A percentile compares a stretch with the other conserved stretches of the same genome.
Conservation (phyloP, 2,888 invertebrate species). For the Acleris holmiana region DNA sequence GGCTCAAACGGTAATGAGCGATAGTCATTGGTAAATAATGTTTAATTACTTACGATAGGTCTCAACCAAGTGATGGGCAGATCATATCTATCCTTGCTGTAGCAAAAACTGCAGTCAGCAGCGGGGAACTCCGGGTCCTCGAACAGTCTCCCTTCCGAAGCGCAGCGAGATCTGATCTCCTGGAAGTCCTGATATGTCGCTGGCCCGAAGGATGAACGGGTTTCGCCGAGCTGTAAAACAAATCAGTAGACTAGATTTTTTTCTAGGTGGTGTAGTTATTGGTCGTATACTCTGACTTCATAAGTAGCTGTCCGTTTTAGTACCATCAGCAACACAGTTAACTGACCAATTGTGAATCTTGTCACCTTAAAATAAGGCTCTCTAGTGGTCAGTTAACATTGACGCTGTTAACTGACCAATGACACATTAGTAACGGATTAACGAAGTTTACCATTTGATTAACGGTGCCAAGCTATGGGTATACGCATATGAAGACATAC, state of each 20-base stretch:
- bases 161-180: conserved; percentile 87
- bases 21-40: too few relatives aligned
- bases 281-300: neutral
- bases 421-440: too few relatives aligned
- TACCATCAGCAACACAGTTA: too few relatives aligned
- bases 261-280: too few relatives aligned
- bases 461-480: too few relatives aligned
- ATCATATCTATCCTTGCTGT: conserved; percentile 92
- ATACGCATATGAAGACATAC: too few relatives aligned
- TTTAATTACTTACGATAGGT: conserved; percentile 89
- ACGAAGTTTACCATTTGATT: too few relatives aligned
- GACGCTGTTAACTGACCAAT: too few relatives aligned
- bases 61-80: conserved; percentile 95
- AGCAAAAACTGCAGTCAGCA: conserved; percentile 91
- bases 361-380: too few relatives aligned
- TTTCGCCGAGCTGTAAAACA: conserved; percentile 90
- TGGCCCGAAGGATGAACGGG: conserved; percentile 85
- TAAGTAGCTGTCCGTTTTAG: too few relatives aligned
- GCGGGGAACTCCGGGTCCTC: conserved; percentile 97
- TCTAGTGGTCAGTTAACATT: too few relatives aligned
- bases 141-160: conserved; percentile 90
- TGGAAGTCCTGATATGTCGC: conserved; percentile 85
- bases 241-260: neutral
- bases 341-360: too few relatives aligned
- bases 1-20: neutral